Evolutionary conservation across 2,888 invertebrate species (phyloP).

Genomic region (Hirtodrosophila duncani): DNA sequence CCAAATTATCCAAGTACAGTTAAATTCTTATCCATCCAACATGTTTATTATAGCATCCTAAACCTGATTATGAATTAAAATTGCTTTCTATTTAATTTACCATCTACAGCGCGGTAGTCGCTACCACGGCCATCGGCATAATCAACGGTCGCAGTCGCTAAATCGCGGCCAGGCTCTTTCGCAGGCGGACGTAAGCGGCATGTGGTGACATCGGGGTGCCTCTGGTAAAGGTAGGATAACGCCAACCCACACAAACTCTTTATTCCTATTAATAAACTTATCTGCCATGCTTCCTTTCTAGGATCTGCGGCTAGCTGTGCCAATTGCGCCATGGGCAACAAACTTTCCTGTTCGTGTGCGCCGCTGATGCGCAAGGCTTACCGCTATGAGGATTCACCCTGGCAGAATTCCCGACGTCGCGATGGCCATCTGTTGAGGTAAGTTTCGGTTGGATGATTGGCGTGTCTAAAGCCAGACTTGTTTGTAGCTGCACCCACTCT

Average conservation of each 20-base stretch:
- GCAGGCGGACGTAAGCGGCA: slow-evolving; percentile 83
- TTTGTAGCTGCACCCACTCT: not conserved
- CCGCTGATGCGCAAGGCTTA: slow-evolving; percentile 97
- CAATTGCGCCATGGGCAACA: slow-evolving; percentile 94
- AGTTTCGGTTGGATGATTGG: slow-evolving; percentile 14
- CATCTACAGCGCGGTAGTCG: slow-evolving; percentile 81
- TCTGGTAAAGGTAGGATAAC: slow-evolving; percentile 80
- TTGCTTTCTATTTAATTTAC: not conserved
- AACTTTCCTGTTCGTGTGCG: slow-evolving; percentile 97
- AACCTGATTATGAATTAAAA: too few species aligned
- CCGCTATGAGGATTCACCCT: slow-evolving; percentile 97
- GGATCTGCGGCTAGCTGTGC: slow-evolving; percentile 78
- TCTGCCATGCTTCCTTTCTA: slow-evolving; percentile 24
- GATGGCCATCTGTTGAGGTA: slow-evolving; percentile 94
- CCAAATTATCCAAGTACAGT: too few species aligned
- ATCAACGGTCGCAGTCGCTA: slow-evolving; percentile 87
- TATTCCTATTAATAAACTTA: not conserved
- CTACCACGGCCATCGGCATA: slow-evolving; percentile 81
- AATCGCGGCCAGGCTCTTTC: slow-evolving; percentile 86
- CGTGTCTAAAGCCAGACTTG: not conserved
- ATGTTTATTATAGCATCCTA: too few species aligned
- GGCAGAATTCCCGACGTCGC: slow-evolving; percentile 91
- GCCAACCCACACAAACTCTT: not conserved
- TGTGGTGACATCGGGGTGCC: slow-evolving; percentile 90
- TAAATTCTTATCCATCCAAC: too few species aligned